These are phyloP conservation scores for Idaea aversata DNA, from an alignment of 2,888 invertebrate species.

Conservation along the genomic window DNA sequence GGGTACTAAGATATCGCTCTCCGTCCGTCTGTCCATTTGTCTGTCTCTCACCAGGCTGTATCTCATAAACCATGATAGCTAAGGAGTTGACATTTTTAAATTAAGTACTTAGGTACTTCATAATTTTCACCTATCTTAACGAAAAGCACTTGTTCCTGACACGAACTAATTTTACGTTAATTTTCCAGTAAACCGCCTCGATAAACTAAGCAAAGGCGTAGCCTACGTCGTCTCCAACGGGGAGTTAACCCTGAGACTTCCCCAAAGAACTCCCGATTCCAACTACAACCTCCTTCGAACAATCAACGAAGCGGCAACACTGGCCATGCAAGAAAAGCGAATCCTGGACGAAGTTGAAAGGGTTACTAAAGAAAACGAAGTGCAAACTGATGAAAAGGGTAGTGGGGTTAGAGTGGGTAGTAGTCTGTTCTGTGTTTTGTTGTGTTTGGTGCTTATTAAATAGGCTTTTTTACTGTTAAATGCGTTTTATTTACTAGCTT, in stretches of 20 bases:
- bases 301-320: conserved; percentile 83
- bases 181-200: conserved; percentile 25
- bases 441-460: conserved; percentile 23
- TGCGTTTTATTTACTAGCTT: background rate
- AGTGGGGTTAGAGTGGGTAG: conserved; percentile 26
- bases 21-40: no score
- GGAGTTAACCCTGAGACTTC: conserved; percentile 54
- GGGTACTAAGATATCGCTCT: no score
- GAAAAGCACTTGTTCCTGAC: no score
- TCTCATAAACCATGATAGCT: no score
- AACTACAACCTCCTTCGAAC: conserved; percentile 87
- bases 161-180: background rate
- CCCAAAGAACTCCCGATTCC: conserved; percentile 43
- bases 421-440: conserved; percentile 21
- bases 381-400: conserved; percentile 5
- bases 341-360: conserved; percentile 72
- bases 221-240: conserved; percentile 56
- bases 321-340: conserved; percentile 76
- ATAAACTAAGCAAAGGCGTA: conserved; percentile 46
- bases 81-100: no score
- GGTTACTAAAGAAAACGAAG: conserved; percentile 61
- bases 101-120: no score
- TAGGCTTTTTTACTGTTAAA: conserved; percentile 3
- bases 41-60: no score
- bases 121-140: no score